phyloP scores from a whole-genome alignment of 2,113 vertebrate species.

The Engystomops pustulosus region DNA sequence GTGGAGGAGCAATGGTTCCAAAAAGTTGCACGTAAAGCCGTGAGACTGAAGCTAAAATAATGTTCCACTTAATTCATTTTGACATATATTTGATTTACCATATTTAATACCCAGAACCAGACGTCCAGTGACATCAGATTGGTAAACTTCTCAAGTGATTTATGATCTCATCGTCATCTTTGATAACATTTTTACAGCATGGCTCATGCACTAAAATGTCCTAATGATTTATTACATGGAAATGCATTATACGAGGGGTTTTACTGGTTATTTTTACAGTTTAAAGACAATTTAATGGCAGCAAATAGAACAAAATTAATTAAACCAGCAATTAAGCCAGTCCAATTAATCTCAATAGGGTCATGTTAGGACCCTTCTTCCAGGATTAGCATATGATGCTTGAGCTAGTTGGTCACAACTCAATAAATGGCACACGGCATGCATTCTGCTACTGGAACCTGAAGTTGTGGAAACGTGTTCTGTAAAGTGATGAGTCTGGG shows the following conservation, averaged over 20 bases:
- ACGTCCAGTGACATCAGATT: background rate
- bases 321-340: background rate
- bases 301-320: background rate
- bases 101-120: slow-evolving; percentile 3
- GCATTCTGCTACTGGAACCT: too few species aligned
- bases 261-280: background rate
- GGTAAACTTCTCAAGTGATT: background rate
- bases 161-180: background rate
- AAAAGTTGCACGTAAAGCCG: background rate
- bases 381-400: too few species aligned
- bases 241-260: background rate
- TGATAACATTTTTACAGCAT: background rate
- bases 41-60: background rate
- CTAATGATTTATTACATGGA: background rate
- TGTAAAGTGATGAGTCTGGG: too few species aligned
- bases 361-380: too few species aligned
- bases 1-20: background rate
- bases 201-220: background rate
- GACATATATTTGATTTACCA: slow-evolving; percentile 37
- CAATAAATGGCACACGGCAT: too few species aligned
- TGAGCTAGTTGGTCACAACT: too few species aligned
- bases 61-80: slow-evolving; percentile 14
- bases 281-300: background rate
- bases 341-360: background rate
- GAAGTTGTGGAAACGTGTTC: too few species aligned